Conservation (phyloP, 2,888 invertebrate genomes). For the Bellardia bayeri region DNA sequence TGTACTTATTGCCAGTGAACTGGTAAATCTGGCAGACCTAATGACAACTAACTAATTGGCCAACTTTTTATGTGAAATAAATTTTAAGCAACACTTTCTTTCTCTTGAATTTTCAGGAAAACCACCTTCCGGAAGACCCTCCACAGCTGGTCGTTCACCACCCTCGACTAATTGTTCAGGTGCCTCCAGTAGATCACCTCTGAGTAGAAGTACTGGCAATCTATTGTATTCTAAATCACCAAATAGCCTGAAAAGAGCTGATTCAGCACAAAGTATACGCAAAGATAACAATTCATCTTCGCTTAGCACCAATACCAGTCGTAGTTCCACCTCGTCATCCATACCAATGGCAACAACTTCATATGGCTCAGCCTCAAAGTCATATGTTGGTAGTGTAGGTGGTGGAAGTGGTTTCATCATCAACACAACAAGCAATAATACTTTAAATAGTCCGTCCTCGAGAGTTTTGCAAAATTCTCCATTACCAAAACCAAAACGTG, state of each 20-base stretch:
- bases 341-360: conserved; percentile 83
- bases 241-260: conserved; percentile 85
- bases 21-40: too few species aligned
- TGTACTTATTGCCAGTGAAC: too few species aligned
- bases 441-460: conserved; percentile 80
- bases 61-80: too few species aligned
- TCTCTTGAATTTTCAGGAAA: conserved; percentile 83
- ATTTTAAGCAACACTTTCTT: too few species aligned
- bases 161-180: conserved; percentile 79
- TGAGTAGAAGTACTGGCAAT: conserved; percentile 84
- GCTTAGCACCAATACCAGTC: conserved; percentile 78
- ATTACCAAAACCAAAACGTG: conserved; percentile 84
- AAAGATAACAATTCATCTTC: conserved; percentile 80
- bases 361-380: conserved; percentile 77
- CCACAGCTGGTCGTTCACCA: conserved; percentile 79
- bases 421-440: conserved; percentile 47
- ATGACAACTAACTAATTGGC: too few species aligned
- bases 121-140: conserved; percentile 85
- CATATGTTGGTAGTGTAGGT: conserved; percentile 75
- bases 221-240: conserved; percentile 79
- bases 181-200: conserved; percentile 80
- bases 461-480: conserved; percentile 83
- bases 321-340: conserved; percentile 83
- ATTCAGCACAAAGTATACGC: conserved; percentile 85
- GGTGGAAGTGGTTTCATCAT: conserved; percentile 72